Conservation (phyloP, 2,888 invertebrate genomes). For the Cyclophora albipunctata region DNA sequence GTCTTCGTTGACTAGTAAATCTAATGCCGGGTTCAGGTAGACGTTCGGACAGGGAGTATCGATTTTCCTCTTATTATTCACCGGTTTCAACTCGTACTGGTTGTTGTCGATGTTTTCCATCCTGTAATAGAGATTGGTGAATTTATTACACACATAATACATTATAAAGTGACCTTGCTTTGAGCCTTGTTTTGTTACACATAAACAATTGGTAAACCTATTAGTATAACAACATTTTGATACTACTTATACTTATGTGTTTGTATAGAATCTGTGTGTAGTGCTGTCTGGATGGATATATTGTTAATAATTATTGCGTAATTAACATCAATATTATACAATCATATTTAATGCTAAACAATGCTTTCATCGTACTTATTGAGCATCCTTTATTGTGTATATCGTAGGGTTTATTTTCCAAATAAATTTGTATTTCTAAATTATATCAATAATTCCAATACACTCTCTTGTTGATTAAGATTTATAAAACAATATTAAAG, state of each 20-base stretch:
- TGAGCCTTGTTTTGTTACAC: not conserved
- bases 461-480: no score
- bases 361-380: no score
- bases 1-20: conserved; percentile 63
- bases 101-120: conserved; percentile 64
- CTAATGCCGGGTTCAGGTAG: conserved; percentile 63
- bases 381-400: no score
- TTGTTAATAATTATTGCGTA: not conserved
- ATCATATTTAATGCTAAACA: no score
- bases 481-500: no score
- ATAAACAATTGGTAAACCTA: not conserved
- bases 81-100: conserved; percentile 59
- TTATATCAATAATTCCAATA: no score
- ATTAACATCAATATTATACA: not conserved
- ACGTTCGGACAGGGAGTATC: conserved; percentile 47
- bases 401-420: no score
- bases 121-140: conserved; percentile 18
- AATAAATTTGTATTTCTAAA: no score
- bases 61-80: conserved; percentile 57
- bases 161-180: not conserved
- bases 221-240: not conserved
- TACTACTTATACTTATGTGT: not conserved
- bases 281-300: no score
- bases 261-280: not conserved
- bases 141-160: conserved; percentile 5